Conservation (phyloP, 2,113 vertebrate species). For the Megaceryle torquata region DNA sequence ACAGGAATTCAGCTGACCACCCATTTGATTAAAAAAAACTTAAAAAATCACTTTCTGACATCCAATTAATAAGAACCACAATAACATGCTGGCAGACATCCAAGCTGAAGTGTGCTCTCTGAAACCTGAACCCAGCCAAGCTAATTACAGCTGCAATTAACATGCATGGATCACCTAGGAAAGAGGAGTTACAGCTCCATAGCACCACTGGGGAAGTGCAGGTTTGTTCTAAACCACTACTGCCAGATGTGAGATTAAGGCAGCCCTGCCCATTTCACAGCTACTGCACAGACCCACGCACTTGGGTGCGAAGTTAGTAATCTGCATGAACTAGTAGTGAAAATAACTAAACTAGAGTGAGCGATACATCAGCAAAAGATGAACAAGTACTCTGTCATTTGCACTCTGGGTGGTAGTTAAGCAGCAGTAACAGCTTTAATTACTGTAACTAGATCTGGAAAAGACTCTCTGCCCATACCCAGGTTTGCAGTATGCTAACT, state of each 20-base stretch:
- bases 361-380: neutral
- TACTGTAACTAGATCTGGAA: neutral
- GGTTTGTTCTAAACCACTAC: neutral
- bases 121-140: neutral
- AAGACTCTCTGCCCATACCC: neutral
- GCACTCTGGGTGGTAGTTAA: neutral
- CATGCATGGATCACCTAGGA: neutral
- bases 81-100: neutral
- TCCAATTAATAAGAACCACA: neutral
- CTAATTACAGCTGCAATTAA: neutral
- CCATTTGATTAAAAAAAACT: neutral
- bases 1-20: neutral
- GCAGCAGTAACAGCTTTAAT: neutral
- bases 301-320: neutral
- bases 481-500: neutral
- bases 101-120: neutral
- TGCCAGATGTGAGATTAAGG: neutral
- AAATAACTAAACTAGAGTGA: neutral
- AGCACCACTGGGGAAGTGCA: neutral
- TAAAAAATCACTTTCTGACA: neutral
- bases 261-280: neutral
- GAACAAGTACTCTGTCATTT: neutral
- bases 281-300: neutral
- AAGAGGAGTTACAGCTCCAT: neutral
- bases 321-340: neutral